Base-by-base conservation (phyloP, 1,140 invertebrate species). In the Apocrypta bakeri region DNA sequence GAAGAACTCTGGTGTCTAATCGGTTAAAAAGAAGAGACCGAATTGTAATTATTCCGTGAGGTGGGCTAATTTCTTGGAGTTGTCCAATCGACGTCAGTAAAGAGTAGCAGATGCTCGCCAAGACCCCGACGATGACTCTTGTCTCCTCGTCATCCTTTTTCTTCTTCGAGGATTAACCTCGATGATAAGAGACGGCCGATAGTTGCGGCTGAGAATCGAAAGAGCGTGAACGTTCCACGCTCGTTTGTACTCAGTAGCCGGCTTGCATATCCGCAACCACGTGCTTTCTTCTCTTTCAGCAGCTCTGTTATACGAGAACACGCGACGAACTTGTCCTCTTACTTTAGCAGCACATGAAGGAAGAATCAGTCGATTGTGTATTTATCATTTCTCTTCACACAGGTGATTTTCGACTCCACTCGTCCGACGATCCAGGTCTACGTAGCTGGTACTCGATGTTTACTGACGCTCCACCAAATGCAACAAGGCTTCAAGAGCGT, bases 191-290 rank as follows among this genome's bases (percentile, higher is more conserved):
- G 7, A 21, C 31, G 0, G 9, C 31, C 21, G 29, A 9, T 3
- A 3, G 27, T 31, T 31, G 31, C n/a, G n/a, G 68, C 17, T 56
- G 48, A 56, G 48, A 56, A 17, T n/a, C 21, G 21, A 56, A 56
- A 56, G 48, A 56, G 48, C 48, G 48, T 17, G 48, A 56, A 56
- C 27, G 25, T 6, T 6, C 24, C 6, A n/a, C 76, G 17, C 40
- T 56, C 37, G 37, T 24, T 14, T n/a, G 48, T n/a, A n/a, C 6
- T 56, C 48, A 56, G 48, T n/a, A 56, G 48, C 63, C 78, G 68
- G 82, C 82, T 83, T 83, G 82, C 85, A 85, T 37, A 11, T 85
- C 85, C 82, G 83, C 87, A 79, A 33, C 76, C 82, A 85, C 85
- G 81, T 84, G 85, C 84, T 79, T 84, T 81, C 80, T 83, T 84